Evolutionary conservation across 2,888 invertebrate species (phyloP), one percentile per base, ranked within the genome.

Genomic region (Andrena bicolor): DNA sequence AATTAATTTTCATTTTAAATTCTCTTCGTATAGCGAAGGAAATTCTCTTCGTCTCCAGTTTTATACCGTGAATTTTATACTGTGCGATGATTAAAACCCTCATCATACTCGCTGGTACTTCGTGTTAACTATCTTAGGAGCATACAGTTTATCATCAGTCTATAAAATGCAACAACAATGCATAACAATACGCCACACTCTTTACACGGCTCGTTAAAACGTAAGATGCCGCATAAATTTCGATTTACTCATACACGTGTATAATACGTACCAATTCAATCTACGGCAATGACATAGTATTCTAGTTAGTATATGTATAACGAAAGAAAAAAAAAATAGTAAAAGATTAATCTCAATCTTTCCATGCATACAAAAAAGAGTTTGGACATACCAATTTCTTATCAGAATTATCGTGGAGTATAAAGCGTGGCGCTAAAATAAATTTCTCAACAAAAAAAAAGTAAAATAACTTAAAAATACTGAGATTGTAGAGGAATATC

Each of bases 91-190:
- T 41, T 56, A 58, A 72, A 63, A 61, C 10, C 48, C 5, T 48
- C 28, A 66, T 74, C 56, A 71, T 66, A 71, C 26, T 48, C 20
- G 28, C 66, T 49, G 26, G 30, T 72, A 77, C 28, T 66, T 72
- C 51, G 32, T 68, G 76, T 51, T 76, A 74, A 32, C 68, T 84
- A 83, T n/a, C 69, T 82, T 83, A 82, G 58, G 60, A 72, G 83
- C 56, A 76, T 82, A 87, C 82, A 68, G 58, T 80, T 82, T 76
- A 74, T 85, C 84, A 89, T 90, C 90, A 92, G 90, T 92, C 91
- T 91, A 89, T 90, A 90, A 90, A 90, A 86, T 89, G 89, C 87
- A 91, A 91, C 86, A 91, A 91, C 86, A 90, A 89, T 90, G 88
- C 87, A 90, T 90, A 90, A 92, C 90, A 91, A 92, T 88, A 89